Evolutionary conservation across 2,888 invertebrate species (phyloP), one percentile per base, ranked within the genome.

Genomic region (Sturmia bella): DNA sequence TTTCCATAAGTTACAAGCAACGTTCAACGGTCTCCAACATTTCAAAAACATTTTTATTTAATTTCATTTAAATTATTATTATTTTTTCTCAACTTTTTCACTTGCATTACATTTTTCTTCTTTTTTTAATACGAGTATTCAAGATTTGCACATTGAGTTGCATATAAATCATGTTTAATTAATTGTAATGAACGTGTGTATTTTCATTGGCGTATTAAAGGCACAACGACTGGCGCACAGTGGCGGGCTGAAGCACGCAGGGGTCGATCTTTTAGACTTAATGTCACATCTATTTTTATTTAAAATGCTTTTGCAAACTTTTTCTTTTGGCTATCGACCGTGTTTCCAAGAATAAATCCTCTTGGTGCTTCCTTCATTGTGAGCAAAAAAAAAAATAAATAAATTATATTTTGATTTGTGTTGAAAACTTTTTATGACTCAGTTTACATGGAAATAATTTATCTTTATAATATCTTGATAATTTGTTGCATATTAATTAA

Each of bases 101-200:
- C 21, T 72, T 57, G 19, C 15, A 52, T 59, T 64, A 57, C 9
- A 13, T 24, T 32, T 13, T 48, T 50, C 12, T 39, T 21, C 12
- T 63, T 19, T 1, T 1, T 24, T 68, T 56, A 17, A 24, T 32
- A 52, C 59, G 37, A 41, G 41, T 57, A 57, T 57, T 21, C 13
- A 77, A 72, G 41, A 70, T 77, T 56, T 80, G 68, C 61, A 63
- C 68, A 66, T 48, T 81, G 69, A 59, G 81, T 66, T 82, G 82
- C 78, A 78, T 82, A 75, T 82, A 82, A 82, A 82, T 82, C 82
- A 82, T 82, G 39, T 82, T 82, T 78, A 82, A 82, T 82, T 78
- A 78, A 72, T 56, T 68, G 66, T 57, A 61, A 73, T 61, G 41
- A 57, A 59, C 72, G 66, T 39, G 52, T 63, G 32, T 37, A 15